Evolutionary conservation across 2,113 vertebrate species (phyloP), one percentile per base, ranked within the genome.

Genomic region (Misgurnus anguillicaudatus): DNA sequence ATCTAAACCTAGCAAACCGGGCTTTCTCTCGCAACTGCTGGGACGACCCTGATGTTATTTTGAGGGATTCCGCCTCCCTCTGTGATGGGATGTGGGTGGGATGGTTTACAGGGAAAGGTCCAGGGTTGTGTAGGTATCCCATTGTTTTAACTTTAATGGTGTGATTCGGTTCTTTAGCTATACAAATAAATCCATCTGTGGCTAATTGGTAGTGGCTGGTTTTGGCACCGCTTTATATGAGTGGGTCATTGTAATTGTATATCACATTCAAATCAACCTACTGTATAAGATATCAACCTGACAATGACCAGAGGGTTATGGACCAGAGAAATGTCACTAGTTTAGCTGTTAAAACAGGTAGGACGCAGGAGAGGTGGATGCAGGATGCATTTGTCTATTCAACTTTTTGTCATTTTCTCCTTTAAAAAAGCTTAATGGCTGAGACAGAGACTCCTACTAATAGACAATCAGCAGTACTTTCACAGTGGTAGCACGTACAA

Each of bases 21-120:
- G 97, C 70, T 98, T 99, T 91, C 93, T 99, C 84, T 97, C 95
- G 84, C 96, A 95, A 88, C 90, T 99, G 6, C 94, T 98, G 0
- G 94, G 96, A 75, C 94, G 92, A 83, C 95, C 96, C 82, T 99
- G 93, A 94, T 31, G 16, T 17, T 24, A 42, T 48, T 39, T 6
- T 17, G 63, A 62, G 58, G 73, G 53, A 5, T n/a, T 60, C 42
- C 13, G 57, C 53, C 45, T 39, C 60, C 66, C 36, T 69, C 60
- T 73, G 62, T n/a, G 62, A 66, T 42, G 61, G 75, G 63, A 61
- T 47, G 85, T 66, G 71, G 31, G 21, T 63, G 84, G 83, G 77
- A 88, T 9, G 61, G 47, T 65, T 53, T 55, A 77, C 80, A 79
- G 71, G 71, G 48, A 45, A 71, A 70, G 70, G 78, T 78, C 61